Evolutionary conservation across 2,797 vertebrate species (phyloP).

Genomic region (Paedocypris micromegethes): DNA sequence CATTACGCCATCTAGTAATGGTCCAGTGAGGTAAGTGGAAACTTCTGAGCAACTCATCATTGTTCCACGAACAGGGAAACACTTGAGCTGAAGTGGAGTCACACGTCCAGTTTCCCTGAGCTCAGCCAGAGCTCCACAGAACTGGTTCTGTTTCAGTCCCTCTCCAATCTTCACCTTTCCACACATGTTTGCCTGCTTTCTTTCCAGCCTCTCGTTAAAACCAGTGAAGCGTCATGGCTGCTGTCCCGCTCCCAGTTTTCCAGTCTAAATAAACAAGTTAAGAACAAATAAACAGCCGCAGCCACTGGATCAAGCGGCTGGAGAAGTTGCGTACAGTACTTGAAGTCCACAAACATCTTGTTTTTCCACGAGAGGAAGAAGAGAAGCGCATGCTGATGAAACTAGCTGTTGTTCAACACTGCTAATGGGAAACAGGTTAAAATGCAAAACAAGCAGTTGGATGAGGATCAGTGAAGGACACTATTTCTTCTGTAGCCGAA

Average conservation of each 20-base stretch:
- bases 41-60: too few species aligned
- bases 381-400: slow-evolving; percentile 12
- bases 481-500: slow-evolving; percentile 21
- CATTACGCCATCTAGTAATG: too few species aligned
- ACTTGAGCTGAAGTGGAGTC: slow-evolving; percentile 49
- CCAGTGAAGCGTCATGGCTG: slow-evolving; percentile 12
- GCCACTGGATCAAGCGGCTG: slow-evolving; percentile 4
- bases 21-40: too few species aligned
- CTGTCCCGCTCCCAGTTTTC: slow-evolving; percentile 33
- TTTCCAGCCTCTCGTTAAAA: slow-evolving; percentile 63
- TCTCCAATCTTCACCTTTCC: slow-evolving; percentile 59
- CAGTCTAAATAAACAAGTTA: slow-evolving; percentile 31
- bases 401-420: slow-evolving; percentile 1
- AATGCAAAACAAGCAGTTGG: slow-evolving; percentile 20
- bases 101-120: slow-evolving; percentile 70
- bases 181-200: slow-evolving; percentile 66
- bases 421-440: slow-evolving; percentile 29
- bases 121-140: slow-evolving; percentile 70
- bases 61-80: too few species aligned
- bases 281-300: slow-evolving; percentile 29
- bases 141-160: slow-evolving; percentile 64
- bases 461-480: slow-evolving; percentile 12
- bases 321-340: slow-evolving; percentile 16
- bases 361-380: slow-evolving; percentile 5
- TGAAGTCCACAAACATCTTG: slow-evolving; percentile 11